phyloP scores from a whole-genome alignment of 2,888 invertebrate species.

The Scaptomyza parva region DNA sequence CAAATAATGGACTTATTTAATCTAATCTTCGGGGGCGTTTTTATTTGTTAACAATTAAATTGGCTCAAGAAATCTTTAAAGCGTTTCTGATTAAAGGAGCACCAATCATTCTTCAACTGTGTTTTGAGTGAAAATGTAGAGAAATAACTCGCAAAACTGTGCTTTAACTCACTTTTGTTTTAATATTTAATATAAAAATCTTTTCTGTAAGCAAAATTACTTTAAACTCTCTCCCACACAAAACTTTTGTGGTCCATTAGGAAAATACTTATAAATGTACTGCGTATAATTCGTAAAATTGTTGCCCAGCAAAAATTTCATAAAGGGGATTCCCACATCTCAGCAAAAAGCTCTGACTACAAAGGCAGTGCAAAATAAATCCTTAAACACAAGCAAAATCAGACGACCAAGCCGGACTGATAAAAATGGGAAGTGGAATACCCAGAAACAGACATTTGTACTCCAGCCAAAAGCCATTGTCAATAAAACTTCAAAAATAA shows the following conservation, averaged over 20 bases:
- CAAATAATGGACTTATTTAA: constrained; percentile 13
- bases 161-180: too few relatives aligned
- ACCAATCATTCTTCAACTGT: constrained; percentile 13
- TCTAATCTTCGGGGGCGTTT: constrained; percentile 36
- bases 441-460: constrained; percentile 57
- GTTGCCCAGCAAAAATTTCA: constrained; percentile 2
- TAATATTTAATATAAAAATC: too few relatives aligned
- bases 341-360: constrained; percentile 5
- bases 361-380: constrained; percentile 58
- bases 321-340: background rate
- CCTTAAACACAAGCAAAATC: constrained; percentile 47
- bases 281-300: background rate
- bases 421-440: background rate
- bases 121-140: background rate
- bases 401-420: constrained; percentile 36
- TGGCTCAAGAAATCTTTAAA: constrained; percentile 7
- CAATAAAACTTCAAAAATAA: constrained; percentile 61
- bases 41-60: constrained; percentile 30
- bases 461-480: constrained; percentile 56
- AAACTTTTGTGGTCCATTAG: background rate
- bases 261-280: constrained; percentile 20
- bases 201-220: background rate
- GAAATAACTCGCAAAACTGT: background rate
- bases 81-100: background rate
- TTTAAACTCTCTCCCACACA: background rate